Percentiles rank a stretch among this genome's conserved stretches.
These are phyloP conservation scores for Eleutherodactylus coqui DNA, from an alignment of 2,797 vertebrate genomes.

Conservation along the genomic window DNA sequence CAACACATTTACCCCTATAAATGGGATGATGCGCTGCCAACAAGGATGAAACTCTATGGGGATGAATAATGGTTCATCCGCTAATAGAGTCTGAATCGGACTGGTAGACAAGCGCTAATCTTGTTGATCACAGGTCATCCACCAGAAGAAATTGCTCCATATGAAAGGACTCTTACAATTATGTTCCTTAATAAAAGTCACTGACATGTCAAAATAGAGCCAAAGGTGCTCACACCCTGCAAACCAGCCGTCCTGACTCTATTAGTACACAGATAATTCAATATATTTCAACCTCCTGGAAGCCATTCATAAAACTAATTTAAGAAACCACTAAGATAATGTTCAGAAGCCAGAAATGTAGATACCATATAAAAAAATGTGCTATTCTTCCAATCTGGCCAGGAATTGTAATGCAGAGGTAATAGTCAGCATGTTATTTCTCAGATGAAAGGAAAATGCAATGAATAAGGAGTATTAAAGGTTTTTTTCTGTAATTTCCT, in stretches of 20 bases:
- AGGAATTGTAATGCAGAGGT: slow-evolving; percentile 15
- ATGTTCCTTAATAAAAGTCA: too few species aligned
- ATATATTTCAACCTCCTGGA: slow-evolving; percentile 11
- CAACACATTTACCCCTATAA: too few species aligned
- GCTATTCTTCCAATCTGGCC: not conserved
- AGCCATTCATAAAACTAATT: not conserved
- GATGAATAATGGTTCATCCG: too few species aligned
- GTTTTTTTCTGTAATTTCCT: not conserved
- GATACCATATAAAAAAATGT: slow-evolving; percentile 10
- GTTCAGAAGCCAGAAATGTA: not conserved
- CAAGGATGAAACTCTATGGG: too few species aligned
- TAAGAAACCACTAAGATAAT: not conserved
- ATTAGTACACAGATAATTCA: not conserved
- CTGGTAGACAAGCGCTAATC: too few species aligned
- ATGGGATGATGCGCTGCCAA: too few species aligned
- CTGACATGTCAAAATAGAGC: not conserved
- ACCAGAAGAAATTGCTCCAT: too few species aligned
- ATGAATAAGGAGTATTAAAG: not conserved
- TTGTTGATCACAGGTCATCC: too few species aligned
- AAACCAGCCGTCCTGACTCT: not conserved
- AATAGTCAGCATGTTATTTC: slow-evolving; percentile 40
- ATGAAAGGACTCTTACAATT: too few species aligned
- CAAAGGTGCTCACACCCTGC: not conserved
- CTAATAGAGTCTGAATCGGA: too few species aligned
- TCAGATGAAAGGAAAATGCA: slow-evolving; percentile 39